Evolutionary conservation across 2,113 vertebrate genomes (phyloP), one percentile per base, ranked within the genome.

Genomic region (Natator depressus): DNA sequence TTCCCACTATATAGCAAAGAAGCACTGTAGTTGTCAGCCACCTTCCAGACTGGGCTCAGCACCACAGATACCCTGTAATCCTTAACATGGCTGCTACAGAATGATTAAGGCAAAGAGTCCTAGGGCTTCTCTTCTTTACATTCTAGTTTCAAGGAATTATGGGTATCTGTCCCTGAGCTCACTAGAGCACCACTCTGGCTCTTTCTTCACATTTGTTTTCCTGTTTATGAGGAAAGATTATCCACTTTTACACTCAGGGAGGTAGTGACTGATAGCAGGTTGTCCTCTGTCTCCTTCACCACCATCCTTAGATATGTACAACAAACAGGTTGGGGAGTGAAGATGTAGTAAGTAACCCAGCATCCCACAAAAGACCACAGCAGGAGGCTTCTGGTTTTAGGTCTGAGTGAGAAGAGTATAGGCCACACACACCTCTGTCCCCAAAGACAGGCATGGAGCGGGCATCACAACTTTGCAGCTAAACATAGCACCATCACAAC

Each of bases 231-330:
- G 75, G 25, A 47, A 78, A 78, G 38, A 47, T 27, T 25, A 78
- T 42, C 47, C 86, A 50, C 16, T 79, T 92, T 83, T 0, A 1
- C n/a, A 31, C 4, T 75, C 69, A 85, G 79, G 62, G 62, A 82
- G 90, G 84, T 2, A 82, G 53, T 49, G 86, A 38, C 9, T 38
- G 12, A 1, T 49, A 84, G 90, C 42, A 35, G 19, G 7, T 16
- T 19, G 22, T 31, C 82, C 20, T 1, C 0, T 17, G 11, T 75
- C 62, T 4, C 0, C 0, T 54, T 89, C 53, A 62, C 14, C 78
- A n/a, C 55, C 16, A 24, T 35, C 0, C 0, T 38, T 84, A 38
- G 25, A 14, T 29, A 78, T 8, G 12, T 47, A 78, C 75, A 76
- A 47, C 38, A 27, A 78, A 78, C 42, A 78, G 5, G 5, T 8